These are phyloP conservation scores for Drosophila flavopinicola DNA, from an alignment of 2,888 invertebrate species.

Conservation along the genomic window DNA sequence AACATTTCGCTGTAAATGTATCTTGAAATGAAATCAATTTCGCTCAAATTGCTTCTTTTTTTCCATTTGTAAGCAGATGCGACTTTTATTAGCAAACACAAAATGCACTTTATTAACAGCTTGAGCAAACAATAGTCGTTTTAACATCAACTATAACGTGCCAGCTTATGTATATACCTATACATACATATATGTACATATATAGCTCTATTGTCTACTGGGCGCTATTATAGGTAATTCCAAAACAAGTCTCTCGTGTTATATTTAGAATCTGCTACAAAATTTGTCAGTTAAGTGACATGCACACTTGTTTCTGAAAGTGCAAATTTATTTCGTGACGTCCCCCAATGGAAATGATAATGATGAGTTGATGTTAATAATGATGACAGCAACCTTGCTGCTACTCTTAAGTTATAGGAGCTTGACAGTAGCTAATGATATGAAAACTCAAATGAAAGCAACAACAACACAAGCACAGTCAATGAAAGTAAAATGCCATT, in stretches of 20 bases:
- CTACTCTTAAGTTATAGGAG: slow-evolving; percentile 4
- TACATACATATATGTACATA: too few relatives aligned
- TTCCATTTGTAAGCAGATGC: too few relatives aligned
- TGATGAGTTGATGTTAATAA: slow-evolving; percentile 1
- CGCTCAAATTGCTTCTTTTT: too few relatives aligned
- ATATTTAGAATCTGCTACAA: slow-evolving; percentile 12
- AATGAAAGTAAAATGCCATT: background rate
- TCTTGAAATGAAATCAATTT: too few relatives aligned
- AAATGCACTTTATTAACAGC: background rate
- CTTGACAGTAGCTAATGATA: slow-evolving; percentile 29
- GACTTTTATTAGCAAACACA: too few relatives aligned
- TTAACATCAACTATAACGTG: background rate
- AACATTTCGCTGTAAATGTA: too few relatives aligned
- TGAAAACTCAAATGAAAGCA: slow-evolving; percentile 15
- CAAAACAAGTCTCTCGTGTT: slow-evolving; percentile 14
- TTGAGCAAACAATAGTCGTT: slow-evolving; percentile 3
- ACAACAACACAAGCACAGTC: background rate
- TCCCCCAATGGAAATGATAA: background rate
- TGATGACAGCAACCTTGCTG: slow-evolving; percentile 34
- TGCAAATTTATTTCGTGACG: background rate
- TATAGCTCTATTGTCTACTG: slow-evolving; percentile 6
- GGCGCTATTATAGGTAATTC: slow-evolving; percentile 2
- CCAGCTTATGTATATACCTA: too few relatives aligned
- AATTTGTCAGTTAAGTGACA: slow-evolving; percentile 22
- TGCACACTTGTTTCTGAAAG: slow-evolving; percentile 7